phyloP scores from a whole-genome alignment of 2,888 invertebrate genomes.

The Ceratothoa steindachneri region DNA sequence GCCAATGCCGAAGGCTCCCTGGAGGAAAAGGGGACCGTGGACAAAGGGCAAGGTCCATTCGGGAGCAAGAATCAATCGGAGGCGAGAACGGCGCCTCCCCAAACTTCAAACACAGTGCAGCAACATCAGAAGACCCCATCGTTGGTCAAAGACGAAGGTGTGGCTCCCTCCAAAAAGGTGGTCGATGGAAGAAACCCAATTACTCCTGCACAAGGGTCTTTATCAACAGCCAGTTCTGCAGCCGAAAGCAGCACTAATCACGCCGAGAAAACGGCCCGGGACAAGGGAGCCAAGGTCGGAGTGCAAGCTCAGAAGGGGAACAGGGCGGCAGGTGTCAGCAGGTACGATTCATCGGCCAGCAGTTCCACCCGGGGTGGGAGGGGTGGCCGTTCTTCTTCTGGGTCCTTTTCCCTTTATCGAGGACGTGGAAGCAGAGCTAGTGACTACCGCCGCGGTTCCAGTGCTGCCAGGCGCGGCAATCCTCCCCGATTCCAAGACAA shows the following conservation, averaged over 20 bases:
- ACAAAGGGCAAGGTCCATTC: neutral
- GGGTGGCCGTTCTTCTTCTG: neutral
- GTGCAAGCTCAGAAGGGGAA: constrained; percentile 16
- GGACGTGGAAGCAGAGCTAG: neutral
- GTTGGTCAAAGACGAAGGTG: neutral
- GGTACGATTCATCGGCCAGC: neutral
- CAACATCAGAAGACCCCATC: neutral
- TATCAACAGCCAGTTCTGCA: neutral
- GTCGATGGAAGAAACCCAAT: neutral
- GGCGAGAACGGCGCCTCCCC: neutral
- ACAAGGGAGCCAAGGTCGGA: too few relatives aligned
- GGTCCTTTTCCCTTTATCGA: neutral
- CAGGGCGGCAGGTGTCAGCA: constrained; percentile 14
- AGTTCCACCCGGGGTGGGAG: neutral
- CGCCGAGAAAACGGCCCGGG: neutral
- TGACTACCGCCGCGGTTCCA: neutral
- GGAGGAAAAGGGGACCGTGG: neutral
- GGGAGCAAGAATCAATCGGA: constrained; percentile 8
- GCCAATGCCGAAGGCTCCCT: neutral
- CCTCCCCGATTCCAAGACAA: neutral
- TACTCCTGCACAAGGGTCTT: constrained; percentile 10
- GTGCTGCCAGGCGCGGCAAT: neutral
- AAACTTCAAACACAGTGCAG: neutral
- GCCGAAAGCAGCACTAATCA: neutral
- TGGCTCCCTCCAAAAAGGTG: neutral